Evolutionary conservation across 2,113 vertebrate species (phyloP).

Genomic region (Chascanopsetta lugubris): DNA sequence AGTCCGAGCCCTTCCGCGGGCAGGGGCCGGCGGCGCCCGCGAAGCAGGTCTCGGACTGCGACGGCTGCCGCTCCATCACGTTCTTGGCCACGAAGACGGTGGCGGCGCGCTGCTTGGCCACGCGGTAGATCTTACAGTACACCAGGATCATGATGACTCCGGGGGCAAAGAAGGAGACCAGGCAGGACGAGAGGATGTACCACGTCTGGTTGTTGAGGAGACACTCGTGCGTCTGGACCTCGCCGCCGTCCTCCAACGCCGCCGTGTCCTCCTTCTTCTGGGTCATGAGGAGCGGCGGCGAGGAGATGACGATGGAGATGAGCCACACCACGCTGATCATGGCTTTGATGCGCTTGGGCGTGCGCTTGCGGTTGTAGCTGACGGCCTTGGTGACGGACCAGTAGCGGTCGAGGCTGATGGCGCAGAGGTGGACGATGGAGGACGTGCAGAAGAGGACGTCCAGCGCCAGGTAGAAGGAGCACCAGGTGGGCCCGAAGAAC

Average conservation of each 20-base stretch:
- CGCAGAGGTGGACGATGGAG: slow-evolving; percentile 89
- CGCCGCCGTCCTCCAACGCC: neutral
- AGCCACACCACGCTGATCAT: slow-evolving; percentile 86
- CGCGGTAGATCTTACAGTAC: slow-evolving; percentile 88
- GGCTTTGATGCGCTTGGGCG: slow-evolving; percentile 81
- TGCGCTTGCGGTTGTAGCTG: slow-evolving; percentile 86
- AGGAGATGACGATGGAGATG: slow-evolving; percentile 83
- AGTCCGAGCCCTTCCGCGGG: slow-evolving; percentile 18
- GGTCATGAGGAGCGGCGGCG: slow-evolving; percentile 83
- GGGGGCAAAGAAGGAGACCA: slow-evolving; percentile 87
- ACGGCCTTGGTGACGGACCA: slow-evolving; percentile 88
- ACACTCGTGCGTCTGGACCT: slow-evolving; percentile 66
- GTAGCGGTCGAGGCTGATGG: slow-evolving; percentile 90
- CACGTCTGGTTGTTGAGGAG: slow-evolving; percentile 87
- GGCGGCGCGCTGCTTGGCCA: slow-evolving; percentile 81
- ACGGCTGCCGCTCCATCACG: slow-evolving; percentile 60
- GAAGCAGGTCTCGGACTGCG: slow-evolving; percentile 76
- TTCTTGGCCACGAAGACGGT: slow-evolving; percentile 79
- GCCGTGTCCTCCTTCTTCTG: slow-evolving; percentile 40
- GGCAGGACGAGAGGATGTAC: slow-evolving; percentile 88
- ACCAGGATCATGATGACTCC: slow-evolving; percentile 87
- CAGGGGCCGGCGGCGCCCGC: slow-evolving; percentile 13
- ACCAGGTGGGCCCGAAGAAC: slow-evolving; percentile 87
- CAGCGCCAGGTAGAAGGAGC: slow-evolving; percentile 87
- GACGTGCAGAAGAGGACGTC: slow-evolving; percentile 89